Base-by-base conservation (phyloP, 2,888 invertebrate genomes). In the Meandrusa payeni region DNA sequence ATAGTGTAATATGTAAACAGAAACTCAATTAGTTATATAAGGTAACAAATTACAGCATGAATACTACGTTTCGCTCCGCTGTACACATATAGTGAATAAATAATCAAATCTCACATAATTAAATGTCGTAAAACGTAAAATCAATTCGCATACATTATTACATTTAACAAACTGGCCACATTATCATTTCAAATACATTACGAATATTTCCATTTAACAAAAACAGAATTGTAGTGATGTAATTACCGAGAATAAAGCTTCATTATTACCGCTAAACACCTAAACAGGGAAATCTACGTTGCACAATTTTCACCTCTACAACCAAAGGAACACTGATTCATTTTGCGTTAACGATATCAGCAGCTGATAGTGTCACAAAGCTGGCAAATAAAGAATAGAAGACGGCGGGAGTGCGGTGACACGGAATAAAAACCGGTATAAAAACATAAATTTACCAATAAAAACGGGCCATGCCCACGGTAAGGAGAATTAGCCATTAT, bases 391-490 rank as follows among this genome's bases (percentile, higher is more conserved):
- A 54, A 64, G 61, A 62, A 63, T 62, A 59, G 59, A 59, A 44
- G 52, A 51, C 57, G 52, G 52, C 54, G 44, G 50, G 55, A 61
- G 55, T 71, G 68, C 72, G 75, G 79, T 70, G 81, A 81, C 80
- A 79, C 67, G 70, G 54, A 57, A 60, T 54, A 27, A 59, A 29
- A 82, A 85, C 85, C 85, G 80, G 85, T 79, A 80, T 59, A 64
- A 67, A 75, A 72, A 75, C 66, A 77, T 76, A 69, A 76, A 77
- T 75, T 73, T 67, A 60, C 65, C 54, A 58, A 59, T 27, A 69
- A 74, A 77, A 69, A 65, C 73, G 62, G 67, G 72, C 76, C 75
- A 64, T 68, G 76, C 82, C 81, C 82, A 80, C 82, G 75, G 78
- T 75, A 64, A 64, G 59, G 61, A 64, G 72, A 75, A 79, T 78